phyloP scores from a whole-genome alignment of 2,888 invertebrate genomes.

The Adelognathus sp. region DNA sequence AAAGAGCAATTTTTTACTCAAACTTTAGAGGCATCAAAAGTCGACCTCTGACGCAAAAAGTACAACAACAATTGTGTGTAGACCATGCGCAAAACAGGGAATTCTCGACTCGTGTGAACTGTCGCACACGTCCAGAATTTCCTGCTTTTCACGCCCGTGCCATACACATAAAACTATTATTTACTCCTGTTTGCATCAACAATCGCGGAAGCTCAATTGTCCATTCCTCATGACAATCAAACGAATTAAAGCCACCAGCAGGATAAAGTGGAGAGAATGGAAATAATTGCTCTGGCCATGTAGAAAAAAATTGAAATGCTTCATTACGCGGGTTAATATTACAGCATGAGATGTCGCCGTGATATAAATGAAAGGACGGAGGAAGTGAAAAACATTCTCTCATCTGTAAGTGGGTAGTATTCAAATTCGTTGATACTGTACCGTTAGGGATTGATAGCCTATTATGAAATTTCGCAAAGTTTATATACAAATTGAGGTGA shows the following conservation, averaged over 20 bases:
- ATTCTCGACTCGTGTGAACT: no score
- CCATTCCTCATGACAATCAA: background rate
- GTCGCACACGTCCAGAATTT: no score
- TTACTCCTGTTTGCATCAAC: background rate
- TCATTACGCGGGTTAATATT: slow-evolving; percentile 42
- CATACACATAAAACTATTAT: no score
- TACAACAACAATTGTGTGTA: no score
- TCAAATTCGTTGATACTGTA: slow-evolving; percentile 76
- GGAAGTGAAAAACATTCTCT: slow-evolving; percentile 62
- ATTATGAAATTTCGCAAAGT: slow-evolving; percentile 75
- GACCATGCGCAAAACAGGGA: no score
- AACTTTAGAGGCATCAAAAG: no score
- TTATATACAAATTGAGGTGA: slow-evolving; percentile 63
- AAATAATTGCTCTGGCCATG: slow-evolving; percentile 38
- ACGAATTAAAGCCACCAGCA: background rate
- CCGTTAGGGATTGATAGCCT: slow-evolving; percentile 57
- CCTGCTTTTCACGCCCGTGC: no score
- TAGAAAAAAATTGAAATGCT: slow-evolving; percentile 13
- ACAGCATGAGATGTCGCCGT: slow-evolving; percentile 43
- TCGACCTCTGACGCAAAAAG: no score
- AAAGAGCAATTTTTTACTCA: no score
- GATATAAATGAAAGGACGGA: slow-evolving; percentile 27
- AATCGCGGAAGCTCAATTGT: background rate
- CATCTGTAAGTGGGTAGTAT: slow-evolving; percentile 66
- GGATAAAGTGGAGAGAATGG: slow-evolving; percentile 7